These are phyloP conservation scores for Miniopterus natalensis DNA, from an alignment of 2,113 vertebrate genomes.

Conservation along the genomic window DNA sequence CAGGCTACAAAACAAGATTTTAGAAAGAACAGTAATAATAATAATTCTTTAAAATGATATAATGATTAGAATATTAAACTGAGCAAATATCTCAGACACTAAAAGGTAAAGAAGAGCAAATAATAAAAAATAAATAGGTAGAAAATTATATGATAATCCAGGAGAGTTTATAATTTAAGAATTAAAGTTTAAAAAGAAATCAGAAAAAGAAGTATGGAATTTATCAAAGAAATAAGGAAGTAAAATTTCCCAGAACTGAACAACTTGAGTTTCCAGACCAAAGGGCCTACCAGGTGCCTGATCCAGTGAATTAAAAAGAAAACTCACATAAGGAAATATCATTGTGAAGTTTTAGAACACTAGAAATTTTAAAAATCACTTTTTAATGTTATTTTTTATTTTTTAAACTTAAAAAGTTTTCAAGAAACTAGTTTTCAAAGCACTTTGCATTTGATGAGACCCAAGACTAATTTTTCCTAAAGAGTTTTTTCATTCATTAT, in stretches of 20 bases:
- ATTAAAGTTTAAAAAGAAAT: neutral
- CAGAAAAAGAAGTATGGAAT: neutral
- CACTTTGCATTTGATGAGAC: slow-evolving; percentile 34
- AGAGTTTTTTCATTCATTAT: slow-evolving; percentile 62
- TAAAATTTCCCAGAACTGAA: too few relatives aligned
- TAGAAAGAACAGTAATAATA: neutral
- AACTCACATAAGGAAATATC: neutral
- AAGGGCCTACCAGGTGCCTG: neutral
- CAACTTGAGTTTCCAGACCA: neutral
- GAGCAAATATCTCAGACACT: neutral
- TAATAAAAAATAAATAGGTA: neutral
- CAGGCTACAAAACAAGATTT: neutral
- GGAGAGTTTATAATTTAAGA: neutral
- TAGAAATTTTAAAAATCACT: neutral
- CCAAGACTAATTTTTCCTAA: slow-evolving; percentile 20
- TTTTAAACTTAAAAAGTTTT: neutral
- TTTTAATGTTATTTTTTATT: neutral
- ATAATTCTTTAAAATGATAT: neutral
- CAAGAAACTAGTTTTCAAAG: slow-evolving; percentile 33
- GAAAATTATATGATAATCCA: neutral
- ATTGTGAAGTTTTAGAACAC: neutral
- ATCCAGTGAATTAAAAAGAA: neutral
- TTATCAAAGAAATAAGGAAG: neutral
- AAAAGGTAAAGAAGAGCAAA: neutral
- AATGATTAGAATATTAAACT: neutral